A percentile compares a stretch with the other conserved stretches of the same genome.
Conservation (phyloP, 2,888 invertebrate species). For the Mimachlamys varia region DNA sequence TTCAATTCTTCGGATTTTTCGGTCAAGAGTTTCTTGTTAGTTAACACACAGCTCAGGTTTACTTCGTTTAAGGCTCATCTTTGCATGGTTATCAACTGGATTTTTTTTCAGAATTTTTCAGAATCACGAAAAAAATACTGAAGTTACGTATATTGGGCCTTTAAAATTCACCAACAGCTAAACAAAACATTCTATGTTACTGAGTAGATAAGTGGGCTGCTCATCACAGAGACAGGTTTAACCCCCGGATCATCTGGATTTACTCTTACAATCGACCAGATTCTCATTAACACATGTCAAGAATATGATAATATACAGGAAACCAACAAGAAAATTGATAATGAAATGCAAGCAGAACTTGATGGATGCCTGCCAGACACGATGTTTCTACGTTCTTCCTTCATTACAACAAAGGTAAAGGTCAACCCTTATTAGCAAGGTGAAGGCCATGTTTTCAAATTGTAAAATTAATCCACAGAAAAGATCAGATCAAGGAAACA, state of each 20-base stretch:
- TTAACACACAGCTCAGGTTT: too few relatives aligned
- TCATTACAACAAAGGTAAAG: neutral
- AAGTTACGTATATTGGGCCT: too few relatives aligned
- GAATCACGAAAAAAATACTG: too few relatives aligned
- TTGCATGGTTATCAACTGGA: too few relatives aligned
- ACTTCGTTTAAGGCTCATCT: too few relatives aligned
- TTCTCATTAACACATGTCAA: conserved; percentile 16
- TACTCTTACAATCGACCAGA: neutral
- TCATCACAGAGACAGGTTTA: neutral
- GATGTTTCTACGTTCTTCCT: neutral
- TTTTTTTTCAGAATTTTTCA: too few relatives aligned
- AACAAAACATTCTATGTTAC: neutral
- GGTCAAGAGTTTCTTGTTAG: too few relatives aligned
- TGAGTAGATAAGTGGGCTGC: neutral
- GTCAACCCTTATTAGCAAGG: neutral
- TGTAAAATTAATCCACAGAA: neutral
- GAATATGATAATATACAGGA: neutral
- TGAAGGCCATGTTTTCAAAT: neutral
- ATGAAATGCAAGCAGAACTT: neutral
- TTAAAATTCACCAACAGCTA: neutral
- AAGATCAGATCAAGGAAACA: neutral
- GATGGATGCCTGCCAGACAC: neutral
- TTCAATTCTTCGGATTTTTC: too few relatives aligned
- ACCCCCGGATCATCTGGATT: neutral
- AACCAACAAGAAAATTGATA: neutral